Evolutionary conservation across 2,797 vertebrate genomes (phyloP).

Genomic region (Pangasius djambal): DNA sequence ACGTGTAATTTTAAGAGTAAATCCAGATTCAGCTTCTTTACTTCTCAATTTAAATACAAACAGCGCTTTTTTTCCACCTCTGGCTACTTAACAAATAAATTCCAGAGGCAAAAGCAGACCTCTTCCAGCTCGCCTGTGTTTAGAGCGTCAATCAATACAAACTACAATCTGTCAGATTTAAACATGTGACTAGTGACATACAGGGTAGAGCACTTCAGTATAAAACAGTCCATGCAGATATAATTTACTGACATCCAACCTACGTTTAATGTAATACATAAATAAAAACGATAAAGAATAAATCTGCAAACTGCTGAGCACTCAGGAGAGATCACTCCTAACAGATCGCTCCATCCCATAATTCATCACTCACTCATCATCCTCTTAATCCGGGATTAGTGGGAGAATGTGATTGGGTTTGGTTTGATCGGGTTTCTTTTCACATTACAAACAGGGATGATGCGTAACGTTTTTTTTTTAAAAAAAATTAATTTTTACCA

Average conservation of each 20-base stretch:
- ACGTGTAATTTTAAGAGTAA: background rate
- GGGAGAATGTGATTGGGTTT: background rate
- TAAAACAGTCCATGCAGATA: background rate
- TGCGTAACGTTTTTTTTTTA: background rate
- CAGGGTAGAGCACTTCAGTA: background rate
- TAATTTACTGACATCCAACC: background rate
- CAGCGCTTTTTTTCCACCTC: background rate
- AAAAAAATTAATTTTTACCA: background rate
- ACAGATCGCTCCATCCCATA: slow-evolving; percentile 24
- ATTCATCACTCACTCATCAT: slow-evolving; percentile 31
- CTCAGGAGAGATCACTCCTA: slow-evolving; percentile 39
- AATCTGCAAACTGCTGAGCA: background rate
- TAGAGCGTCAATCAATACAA: background rate
- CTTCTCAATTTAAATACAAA: background rate
- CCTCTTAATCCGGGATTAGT: background rate
- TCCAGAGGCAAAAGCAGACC: background rate
- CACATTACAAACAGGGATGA: background rate
- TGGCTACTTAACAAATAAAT: background rate
- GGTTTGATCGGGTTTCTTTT: background rate
- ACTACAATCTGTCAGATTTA: background rate
- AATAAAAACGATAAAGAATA: background rate
- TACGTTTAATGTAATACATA: background rate
- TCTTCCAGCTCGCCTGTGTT: background rate
- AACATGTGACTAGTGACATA: background rate
- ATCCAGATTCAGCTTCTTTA: background rate